phyloP scores from a whole-genome alignment of 2,888 invertebrate genomes.

The Dasysyrphus tricinctus region DNA sequence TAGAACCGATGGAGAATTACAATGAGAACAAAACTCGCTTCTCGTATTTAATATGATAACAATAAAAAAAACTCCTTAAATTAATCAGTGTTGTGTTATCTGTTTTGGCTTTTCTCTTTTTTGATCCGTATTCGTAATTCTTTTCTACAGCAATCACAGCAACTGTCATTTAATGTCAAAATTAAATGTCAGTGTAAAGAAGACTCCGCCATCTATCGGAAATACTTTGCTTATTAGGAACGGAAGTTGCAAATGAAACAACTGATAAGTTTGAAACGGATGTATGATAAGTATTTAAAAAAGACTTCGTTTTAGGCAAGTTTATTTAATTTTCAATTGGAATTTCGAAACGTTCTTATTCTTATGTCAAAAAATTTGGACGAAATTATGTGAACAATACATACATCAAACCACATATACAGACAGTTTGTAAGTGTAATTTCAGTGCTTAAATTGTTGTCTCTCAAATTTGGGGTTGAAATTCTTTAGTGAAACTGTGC shows the following conservation, averaged over 20 bases:
- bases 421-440: too few relatives aligned
- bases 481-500: too few relatives aligned
- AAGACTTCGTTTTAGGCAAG: too few relatives aligned
- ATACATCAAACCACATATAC: too few relatives aligned
- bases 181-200: neutral
- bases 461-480: too few relatives aligned
- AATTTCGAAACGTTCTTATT: too few relatives aligned
- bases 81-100: conserved; percentile 18
- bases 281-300: too few relatives aligned
- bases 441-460: too few relatives aligned
- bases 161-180: conserved; percentile 32
- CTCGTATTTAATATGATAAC: neutral
- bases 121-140: neutral
- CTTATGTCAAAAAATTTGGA: too few relatives aligned
- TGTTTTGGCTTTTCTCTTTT: neutral
- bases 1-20: conserved; percentile 2
- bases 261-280: too few relatives aligned
- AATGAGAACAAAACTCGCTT: neutral
- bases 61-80: neutral
- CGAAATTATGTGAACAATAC: too few relatives aligned
- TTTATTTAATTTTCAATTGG: too few relatives aligned
- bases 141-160: neutral
- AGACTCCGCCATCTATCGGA: conserved; percentile 14
- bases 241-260: neutral
- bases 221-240: neutral